phyloP scores from a whole-genome alignment of 2,888 invertebrate species.

The Plagodis dolabraria region DNA sequence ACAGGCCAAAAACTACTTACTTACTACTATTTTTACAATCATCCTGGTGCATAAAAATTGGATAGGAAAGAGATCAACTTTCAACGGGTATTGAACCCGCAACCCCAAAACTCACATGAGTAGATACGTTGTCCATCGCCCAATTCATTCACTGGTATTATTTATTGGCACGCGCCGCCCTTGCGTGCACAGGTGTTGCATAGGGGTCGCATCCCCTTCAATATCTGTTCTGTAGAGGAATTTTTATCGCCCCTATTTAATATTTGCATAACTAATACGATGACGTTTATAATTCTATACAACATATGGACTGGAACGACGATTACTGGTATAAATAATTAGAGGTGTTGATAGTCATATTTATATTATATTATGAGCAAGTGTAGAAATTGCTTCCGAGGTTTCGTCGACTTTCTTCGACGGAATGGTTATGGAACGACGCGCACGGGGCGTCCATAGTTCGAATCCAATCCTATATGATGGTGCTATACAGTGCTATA shows the following conservation, averaged over 20 bases:
- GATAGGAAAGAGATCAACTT: too few species aligned
- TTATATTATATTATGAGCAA: neutral
- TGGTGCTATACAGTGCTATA: too few species aligned
- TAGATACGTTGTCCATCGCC: conserved; percentile 1
- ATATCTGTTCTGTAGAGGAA: conserved; percentile 39
- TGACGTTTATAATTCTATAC: conserved; percentile 65
- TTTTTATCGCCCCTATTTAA: conserved; percentile 51
- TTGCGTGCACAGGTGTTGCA: conserved; percentile 42
- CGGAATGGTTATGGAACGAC: neutral
- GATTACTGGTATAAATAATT: conserved; percentile 24
- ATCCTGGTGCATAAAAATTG: too few species aligned
- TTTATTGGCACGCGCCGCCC: conserved; percentile 47
- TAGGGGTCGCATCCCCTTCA: conserved; percentile 46
- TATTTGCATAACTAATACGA: conserved; percentile 80
- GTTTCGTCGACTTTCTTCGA: too few species aligned
- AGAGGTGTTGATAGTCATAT: neutral
- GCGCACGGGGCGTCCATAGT: too few species aligned
- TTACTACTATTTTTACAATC: too few species aligned
- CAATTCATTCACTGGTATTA: conserved; percentile 20
- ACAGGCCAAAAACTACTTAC: too few species aligned
- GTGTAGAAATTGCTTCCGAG: too few species aligned
- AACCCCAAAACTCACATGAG: too few species aligned
- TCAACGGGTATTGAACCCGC: too few species aligned
- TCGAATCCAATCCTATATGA: too few species aligned
- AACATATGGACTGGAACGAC: conserved; percentile 59